Evolutionary conservation across 2,113 vertebrate genomes (phyloP).

Genomic region (Lates calcarifer): DNA sequence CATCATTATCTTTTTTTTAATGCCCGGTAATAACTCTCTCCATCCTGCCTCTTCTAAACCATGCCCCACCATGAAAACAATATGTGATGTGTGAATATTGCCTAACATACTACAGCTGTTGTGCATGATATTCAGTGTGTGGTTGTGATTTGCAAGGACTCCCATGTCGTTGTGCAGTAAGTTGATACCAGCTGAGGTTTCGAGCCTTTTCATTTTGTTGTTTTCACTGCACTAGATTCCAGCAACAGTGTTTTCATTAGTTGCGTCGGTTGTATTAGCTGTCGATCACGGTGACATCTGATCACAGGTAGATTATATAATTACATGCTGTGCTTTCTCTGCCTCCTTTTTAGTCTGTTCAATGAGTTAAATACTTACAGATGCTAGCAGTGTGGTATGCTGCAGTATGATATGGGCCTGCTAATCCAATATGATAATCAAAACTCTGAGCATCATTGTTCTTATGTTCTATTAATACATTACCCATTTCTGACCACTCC

Average conservation of each 20-base stretch:
- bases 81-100: slow-evolving; percentile 31
- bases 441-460: no score
- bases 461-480: no score
- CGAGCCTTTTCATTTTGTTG: neutral
- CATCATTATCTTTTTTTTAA: neutral
- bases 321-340: neutral
- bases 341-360: neutral
- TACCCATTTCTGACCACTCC: no score
- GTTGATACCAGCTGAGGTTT: slow-evolving; percentile 6
- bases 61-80: slow-evolving; percentile 26
- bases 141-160: slow-evolving; percentile 13
- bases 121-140: slow-evolving; percentile 14
- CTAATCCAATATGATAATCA: neutral
- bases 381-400: slow-evolving; percentile 1
- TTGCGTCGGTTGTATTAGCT: neutral
- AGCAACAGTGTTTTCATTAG: neutral
- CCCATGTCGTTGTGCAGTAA: neutral
- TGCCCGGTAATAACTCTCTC: slow-evolving; percentile 17
- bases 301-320: slow-evolving; percentile 16
- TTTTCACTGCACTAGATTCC: neutral
- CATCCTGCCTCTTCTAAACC: slow-evolving; percentile 38
- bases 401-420: neutral
- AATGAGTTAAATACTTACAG: slow-evolving; percentile 21
- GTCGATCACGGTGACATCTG: slow-evolving; percentile 2
- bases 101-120: slow-evolving; percentile 49